A percentile compares a stretch with the other conserved stretches of the same genome.
Evolutionary conservation across 1,140 invertebrate genomes (phyloP).

Genomic region (Neodiprion pinetum): DNA sequence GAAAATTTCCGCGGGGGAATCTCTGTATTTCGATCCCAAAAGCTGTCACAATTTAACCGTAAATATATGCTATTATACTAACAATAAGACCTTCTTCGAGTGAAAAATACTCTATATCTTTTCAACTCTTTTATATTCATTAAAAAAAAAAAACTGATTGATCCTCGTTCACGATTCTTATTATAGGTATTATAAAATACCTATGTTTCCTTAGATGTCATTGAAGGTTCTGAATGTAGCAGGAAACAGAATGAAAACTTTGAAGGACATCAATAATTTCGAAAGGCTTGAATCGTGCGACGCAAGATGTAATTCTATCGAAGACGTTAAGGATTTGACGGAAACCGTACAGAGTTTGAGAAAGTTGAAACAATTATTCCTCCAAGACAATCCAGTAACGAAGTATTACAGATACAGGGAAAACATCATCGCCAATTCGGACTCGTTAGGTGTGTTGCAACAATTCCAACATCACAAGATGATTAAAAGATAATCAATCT

Average conservation of each 20-base stretch:
- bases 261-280: conserved; percentile 56
- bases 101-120: conserved; percentile 10
- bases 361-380: conserved; percentile 62
- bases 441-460: conserved; percentile 61
- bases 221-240: conserved; percentile 62
- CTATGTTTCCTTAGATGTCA: conserved; percentile 51
- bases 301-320: conserved; percentile 61
- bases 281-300: conserved; percentile 54
- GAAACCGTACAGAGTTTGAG: conserved; percentile 62
- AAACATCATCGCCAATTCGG: conserved; percentile 68
- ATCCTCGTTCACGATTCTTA: conserved; percentile 52
- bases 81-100: conserved; percentile 17
- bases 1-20: conserved; percentile 61
- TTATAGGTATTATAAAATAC: conserved; percentile 58
- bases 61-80: conserved; percentile 39
- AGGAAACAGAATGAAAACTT: conserved; percentile 58
- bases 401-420: conserved; percentile 69
- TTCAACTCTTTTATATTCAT: background rate
- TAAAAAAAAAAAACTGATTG: conserved; percentile 29
- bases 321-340: conserved; percentile 59
- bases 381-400: conserved; percentile 69
- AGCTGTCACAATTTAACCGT: conserved; percentile 67
- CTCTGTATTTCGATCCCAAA: conserved; percentile 73
- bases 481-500: background rate
- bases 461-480: background rate